Percentiles rank a stretch among this genome's conserved stretches.
Evolutionary conservation across 2,797 vertebrate species (phyloP).

Genomic region (Geotrypetes seraphini): DNA sequence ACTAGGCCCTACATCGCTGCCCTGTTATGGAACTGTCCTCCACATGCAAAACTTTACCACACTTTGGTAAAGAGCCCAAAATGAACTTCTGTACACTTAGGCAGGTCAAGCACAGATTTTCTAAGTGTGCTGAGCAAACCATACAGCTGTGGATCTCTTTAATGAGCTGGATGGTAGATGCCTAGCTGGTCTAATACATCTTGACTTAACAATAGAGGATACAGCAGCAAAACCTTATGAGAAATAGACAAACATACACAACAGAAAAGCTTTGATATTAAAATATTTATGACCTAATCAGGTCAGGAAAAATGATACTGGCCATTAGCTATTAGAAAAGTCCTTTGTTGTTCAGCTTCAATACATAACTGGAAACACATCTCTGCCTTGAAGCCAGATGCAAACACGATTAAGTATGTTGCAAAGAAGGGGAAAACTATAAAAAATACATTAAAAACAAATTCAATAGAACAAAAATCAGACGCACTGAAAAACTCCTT

Average conservation of each 20-base stretch:
- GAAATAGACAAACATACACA: conserved; percentile 67
- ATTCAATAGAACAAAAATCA: no score
- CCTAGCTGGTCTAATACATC: conserved; percentile 39
- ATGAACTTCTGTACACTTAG: no score
- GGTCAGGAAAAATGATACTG: conserved; percentile 91
- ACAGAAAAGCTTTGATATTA: conserved; percentile 77
- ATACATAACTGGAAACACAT: conserved; percentile 87
- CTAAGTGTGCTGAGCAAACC: no score
- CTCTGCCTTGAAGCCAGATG: conserved; percentile 57
- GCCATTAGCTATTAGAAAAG: conserved; percentile 71
- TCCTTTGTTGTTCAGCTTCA: no score
- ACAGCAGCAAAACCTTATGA: conserved; percentile 61
- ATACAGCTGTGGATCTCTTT: no score
- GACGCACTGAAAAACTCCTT: no score
- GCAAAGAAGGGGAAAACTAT: conserved; percentile 16
- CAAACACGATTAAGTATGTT: conserved; percentile 60
- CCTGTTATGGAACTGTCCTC: no score
- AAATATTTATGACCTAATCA: conserved; percentile 84
- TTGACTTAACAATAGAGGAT: conserved; percentile 39
- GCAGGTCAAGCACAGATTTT: no score
- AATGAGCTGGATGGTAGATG: conserved; percentile 19
- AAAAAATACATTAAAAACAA: no score
- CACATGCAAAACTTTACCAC: no score
- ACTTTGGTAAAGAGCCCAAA: no score
- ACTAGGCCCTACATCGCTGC: no score